These are phyloP conservation scores for Aplochiton taeniatus DNA, from an alignment of 2,797 vertebrate genomes.

Conservation along the genomic window DNA sequence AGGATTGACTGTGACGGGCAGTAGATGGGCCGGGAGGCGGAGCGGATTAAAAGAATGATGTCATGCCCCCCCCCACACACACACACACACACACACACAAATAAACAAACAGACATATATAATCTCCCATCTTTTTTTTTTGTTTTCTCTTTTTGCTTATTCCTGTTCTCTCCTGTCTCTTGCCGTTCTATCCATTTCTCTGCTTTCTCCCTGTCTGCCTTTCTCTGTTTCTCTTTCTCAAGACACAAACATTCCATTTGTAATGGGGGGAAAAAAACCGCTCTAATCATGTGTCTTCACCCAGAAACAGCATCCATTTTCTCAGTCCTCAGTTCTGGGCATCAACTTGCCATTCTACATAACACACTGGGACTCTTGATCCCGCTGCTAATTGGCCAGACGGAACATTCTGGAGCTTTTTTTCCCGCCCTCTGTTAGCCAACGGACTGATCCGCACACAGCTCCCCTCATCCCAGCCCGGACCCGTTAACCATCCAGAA, in stretches of 20 bases:
- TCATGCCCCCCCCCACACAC: constrained; percentile 8
- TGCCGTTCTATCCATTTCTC: no score
- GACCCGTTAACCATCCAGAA: constrained; percentile 19
- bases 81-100: constrained; percentile 6
- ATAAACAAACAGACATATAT: constrained; percentile 9
- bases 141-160: no score
- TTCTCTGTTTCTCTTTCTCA: no score
- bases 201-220: no score
- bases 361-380: constrained; percentile 7
- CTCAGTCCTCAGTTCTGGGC: no score
- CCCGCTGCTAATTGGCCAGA: constrained; percentile 63
- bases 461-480: constrained; percentile 43
- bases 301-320: no score
- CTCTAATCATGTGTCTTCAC: no score
- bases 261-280: no score
- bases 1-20: constrained; percentile 28
- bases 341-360: background rate
- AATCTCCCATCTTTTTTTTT: no score
- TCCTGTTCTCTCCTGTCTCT: no score
- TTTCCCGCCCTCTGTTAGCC: constrained; percentile 39
- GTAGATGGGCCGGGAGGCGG: constrained; percentile 8
- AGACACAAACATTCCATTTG: no score
- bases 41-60: constrained; percentile 17
- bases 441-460: constrained; percentile 44
- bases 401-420: constrained; percentile 49